Conservation (phyloP, 2,888 invertebrate genomes). For the Catocala fraxini region DNA sequence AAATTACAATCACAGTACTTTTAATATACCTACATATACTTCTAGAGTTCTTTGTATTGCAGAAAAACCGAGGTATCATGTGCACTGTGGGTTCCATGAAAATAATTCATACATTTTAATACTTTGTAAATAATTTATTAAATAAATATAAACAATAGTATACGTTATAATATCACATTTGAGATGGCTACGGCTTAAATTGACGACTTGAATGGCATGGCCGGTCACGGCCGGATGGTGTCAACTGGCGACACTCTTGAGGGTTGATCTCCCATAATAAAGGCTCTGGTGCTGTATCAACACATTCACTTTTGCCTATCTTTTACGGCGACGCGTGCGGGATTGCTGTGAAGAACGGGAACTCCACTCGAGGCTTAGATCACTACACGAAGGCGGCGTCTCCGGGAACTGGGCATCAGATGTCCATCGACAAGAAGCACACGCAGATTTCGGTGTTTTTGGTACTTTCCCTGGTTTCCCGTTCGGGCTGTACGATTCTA, state of each 20-base stretch:
- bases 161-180: conserved; percentile 39
- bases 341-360: conserved; percentile 74
- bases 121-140: conserved; percentile 36
- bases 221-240: conserved; percentile 22
- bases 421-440: conserved; percentile 82
- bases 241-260: conserved; percentile 32
- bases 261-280: conserved; percentile 50
- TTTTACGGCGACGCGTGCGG: conserved; percentile 75
- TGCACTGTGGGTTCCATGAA: too few species aligned
- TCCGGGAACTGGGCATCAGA: conserved; percentile 84
- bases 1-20: too few species aligned
- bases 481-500: conserved; percentile 76
- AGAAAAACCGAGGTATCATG: too few species aligned
- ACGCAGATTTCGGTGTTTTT: conserved; percentile 70
- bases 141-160: conserved; percentile 16
- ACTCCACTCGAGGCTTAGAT: conserved; percentile 82
- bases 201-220: conserved; percentile 10
- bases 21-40: too few species aligned
- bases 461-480: conserved; percentile 62
- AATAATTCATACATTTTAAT: conserved; percentile 11
- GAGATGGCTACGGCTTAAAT: conserved; percentile 14
- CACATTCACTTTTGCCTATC: conserved; percentile 61
- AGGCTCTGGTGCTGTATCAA: conserved; percentile 48
- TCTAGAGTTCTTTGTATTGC: too few species aligned
- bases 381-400: conserved; percentile 79